phyloP scores from a whole-genome alignment of 2,113 vertebrate genomes.

The Hepsetus odoe region DNA sequence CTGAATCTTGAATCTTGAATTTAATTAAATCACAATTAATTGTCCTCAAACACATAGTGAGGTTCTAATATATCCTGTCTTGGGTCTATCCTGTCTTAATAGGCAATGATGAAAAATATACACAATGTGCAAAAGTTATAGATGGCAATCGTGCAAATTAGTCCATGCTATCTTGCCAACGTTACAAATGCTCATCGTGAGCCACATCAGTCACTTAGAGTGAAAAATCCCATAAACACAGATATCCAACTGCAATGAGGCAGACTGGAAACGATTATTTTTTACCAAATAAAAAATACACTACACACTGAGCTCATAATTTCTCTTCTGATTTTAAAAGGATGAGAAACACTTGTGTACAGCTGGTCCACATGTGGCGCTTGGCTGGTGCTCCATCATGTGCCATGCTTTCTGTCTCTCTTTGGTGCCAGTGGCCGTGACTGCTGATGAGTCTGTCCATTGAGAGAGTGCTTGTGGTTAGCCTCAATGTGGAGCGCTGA shows the following conservation, averaged over 20 bases:
- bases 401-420: slow-evolving; percentile 9
- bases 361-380: slow-evolving; percentile 32
- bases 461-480: slow-evolving; percentile 20
- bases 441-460: slow-evolving; percentile 29
- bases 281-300: slow-evolving; percentile 25
- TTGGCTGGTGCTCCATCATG: background rate
- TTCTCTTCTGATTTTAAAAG: slow-evolving; percentile 7
- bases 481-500: slow-evolving; percentile 22
- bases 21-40: too few species aligned
- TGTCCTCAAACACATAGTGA: too few species aligned
- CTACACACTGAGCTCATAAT: background rate
- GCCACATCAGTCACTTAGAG: background rate
- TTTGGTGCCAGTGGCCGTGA: background rate
- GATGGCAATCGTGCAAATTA: background rate
- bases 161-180: background rate
- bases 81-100: too few species aligned
- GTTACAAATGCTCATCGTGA: background rate
- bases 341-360: slow-evolving; percentile 13
- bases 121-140: background rate
- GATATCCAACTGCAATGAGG: slow-evolving; percentile 13
- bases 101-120: too few species aligned
- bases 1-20: too few species aligned
- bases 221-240: slow-evolving; percentile 7
- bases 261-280: background rate
- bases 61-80: too few species aligned